Percentiles rank a stretch among this genome's conserved stretches.
Conservation (phyloP, 2,113 vertebrate species). For the Leucosticte australis region DNA sequence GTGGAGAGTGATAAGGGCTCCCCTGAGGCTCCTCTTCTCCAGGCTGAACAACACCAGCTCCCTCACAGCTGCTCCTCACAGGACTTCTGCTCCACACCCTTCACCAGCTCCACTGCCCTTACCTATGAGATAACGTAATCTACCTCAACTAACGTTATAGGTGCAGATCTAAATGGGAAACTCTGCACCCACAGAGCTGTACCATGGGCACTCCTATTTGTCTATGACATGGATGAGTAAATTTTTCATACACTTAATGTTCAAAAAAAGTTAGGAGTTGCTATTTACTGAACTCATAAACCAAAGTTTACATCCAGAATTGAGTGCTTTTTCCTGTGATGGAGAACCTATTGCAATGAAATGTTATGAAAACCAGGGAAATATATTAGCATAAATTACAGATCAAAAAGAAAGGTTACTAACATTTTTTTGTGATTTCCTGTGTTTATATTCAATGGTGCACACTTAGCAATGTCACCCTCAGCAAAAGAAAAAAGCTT, state of each 20-base stretch:
- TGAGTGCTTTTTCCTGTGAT: background rate
- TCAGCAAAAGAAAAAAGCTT: background rate
- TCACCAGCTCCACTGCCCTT: background rate
- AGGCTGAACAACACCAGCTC: background rate
- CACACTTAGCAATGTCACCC: background rate
- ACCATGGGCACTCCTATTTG: background rate
- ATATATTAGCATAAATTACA: background rate
- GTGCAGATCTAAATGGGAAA: background rate
- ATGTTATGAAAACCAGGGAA: background rate
- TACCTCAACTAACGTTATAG: background rate
- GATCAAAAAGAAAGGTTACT: background rate
- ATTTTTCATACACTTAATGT: background rate
- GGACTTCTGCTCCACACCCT: background rate
- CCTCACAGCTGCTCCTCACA: background rate
- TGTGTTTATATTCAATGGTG: background rate
- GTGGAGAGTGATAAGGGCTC: fast-evolving
- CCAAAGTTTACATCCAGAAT: background rate
- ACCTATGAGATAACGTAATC: background rate
- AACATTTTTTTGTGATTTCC: background rate
- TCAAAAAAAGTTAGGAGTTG: background rate
- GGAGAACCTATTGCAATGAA: background rate
- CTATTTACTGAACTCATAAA: background rate
- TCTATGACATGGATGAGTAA: background rate
- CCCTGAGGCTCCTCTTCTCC: background rate
- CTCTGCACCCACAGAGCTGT: background rate